A percentile compares a stretch with the other conserved stretches of the same genome.
Evolutionary conservation across 2,888 invertebrate species (phyloP).

Genomic region (Pachymerium ferrugineum): DNA sequence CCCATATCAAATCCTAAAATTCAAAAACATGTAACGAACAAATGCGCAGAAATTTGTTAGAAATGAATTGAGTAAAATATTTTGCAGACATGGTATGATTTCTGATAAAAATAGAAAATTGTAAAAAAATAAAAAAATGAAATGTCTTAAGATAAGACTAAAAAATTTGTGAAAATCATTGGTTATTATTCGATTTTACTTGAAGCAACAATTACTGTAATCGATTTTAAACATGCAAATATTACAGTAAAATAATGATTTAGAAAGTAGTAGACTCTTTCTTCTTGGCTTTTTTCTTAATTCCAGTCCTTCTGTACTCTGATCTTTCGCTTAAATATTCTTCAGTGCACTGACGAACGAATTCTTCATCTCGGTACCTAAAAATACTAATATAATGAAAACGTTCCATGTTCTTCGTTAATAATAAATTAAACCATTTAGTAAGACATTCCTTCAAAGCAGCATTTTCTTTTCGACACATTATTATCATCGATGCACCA

Average conservation of each 20-base stretch:
- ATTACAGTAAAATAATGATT: background rate
- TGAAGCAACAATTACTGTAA: background rate
- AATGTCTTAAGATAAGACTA: too few relatives aligned
- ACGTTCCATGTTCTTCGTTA: too few relatives aligned
- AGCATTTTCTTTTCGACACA: constrained; percentile 67
- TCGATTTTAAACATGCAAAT: background rate
- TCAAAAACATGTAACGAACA: background rate
- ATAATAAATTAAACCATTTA: constrained; percentile 55
- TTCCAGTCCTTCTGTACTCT: constrained; percentile 75
- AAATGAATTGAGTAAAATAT: too few relatives aligned
- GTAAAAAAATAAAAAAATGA: too few relatives aligned
- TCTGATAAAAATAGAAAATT: too few relatives aligned
- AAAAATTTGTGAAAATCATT: too few relatives aligned
- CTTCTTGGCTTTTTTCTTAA: constrained; percentile 43
- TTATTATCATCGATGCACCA: constrained; percentile 64
- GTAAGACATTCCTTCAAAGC: constrained; percentile 64
- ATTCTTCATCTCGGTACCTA: constrained; percentile 64
- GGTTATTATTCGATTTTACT: too few relatives aligned
- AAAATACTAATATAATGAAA: background rate
- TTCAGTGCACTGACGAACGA: constrained; percentile 65
- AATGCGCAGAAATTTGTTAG: too few relatives aligned
- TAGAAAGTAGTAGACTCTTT: constrained; percentile 35
- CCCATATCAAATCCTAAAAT: constrained; percentile 69
- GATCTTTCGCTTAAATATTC: constrained; percentile 75
- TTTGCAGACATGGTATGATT: too few relatives aligned